Percentiles rank a stretch among this genome's conserved stretches.
Conservation (phyloP, 2,113 vertebrate species). For the Channa argus region DNA sequence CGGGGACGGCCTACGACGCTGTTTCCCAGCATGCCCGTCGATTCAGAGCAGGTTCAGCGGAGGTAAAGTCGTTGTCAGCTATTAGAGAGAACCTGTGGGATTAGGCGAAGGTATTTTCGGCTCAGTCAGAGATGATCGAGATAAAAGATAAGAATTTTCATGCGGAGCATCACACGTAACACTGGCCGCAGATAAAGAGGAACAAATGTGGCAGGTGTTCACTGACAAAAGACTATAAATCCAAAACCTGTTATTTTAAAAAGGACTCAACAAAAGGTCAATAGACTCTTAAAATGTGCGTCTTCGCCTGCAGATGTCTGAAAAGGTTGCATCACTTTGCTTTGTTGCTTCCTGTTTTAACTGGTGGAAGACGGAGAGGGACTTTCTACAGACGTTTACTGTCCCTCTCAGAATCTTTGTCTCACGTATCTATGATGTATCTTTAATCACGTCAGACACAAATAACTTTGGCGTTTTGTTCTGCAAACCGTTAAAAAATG, state of each 20-base stretch:
- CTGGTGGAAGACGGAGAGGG: too few species aligned
- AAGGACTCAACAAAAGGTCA: background rate
- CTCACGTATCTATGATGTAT: too few species aligned
- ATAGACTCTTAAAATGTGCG: conserved; percentile 2
- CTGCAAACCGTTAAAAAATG: too few species aligned
- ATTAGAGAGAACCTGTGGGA: conserved; percentile 3
- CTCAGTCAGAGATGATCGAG: conserved; percentile 10
- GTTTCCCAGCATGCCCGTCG: background rate
- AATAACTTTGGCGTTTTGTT: too few species aligned
- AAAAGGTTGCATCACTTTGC: background rate
- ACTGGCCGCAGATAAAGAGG: background rate
- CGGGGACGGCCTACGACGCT: background rate
- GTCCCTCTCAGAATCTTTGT: too few species aligned
- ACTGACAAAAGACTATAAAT: conserved; percentile 46
- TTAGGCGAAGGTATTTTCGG: conserved; percentile 9
- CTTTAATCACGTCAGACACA: too few species aligned
- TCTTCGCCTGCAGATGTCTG: conserved; percentile 18
- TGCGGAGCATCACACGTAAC: background rate
- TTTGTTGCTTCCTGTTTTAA: background rate
- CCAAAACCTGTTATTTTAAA: conserved; percentile 7
- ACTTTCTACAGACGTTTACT: background rate
- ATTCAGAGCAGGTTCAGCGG: conserved; percentile 2
- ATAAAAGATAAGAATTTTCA: conserved; percentile 7
- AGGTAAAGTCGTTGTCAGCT: conserved; percentile 2
- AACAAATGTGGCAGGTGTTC: conserved; percentile 44